Conservation (phyloP, 2,888 invertebrate genomes). For the Caenorhabditis doughertyi region DNA sequence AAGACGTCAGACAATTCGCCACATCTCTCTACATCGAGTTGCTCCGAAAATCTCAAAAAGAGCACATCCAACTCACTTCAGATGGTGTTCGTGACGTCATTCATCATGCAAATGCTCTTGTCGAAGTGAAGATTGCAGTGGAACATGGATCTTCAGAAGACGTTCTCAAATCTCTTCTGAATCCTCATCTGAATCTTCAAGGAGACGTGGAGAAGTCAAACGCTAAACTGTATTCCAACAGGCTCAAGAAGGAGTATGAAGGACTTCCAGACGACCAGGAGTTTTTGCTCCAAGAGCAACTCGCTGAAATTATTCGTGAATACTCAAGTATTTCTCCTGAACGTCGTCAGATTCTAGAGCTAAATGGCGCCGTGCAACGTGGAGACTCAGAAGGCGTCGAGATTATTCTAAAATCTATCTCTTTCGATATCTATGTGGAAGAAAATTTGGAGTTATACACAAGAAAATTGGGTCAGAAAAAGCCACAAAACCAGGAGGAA, state of each 20-base stretch:
- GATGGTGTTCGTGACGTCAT: slow-evolving; percentile 69
- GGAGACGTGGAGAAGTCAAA: slow-evolving; percentile 58
- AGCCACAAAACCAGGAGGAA: slow-evolving; percentile 35
- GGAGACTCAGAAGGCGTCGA: slow-evolving; percentile 57
- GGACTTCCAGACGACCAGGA: slow-evolving; percentile 32
- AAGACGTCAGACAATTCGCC: slow-evolving; percentile 66
- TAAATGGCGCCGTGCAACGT: slow-evolving; percentile 37
- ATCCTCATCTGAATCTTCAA: slow-evolving; percentile 66
- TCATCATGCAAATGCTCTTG: slow-evolving; percentile 68
- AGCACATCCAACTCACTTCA: slow-evolving; percentile 44
- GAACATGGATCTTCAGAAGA: slow-evolving; percentile 75
- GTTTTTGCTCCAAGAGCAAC: slow-evolving; percentile 64
- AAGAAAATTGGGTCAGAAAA: slow-evolving; percentile 13
- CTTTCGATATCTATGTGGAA: slow-evolving; percentile 45
- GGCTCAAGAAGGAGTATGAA: slow-evolving; percentile 68
- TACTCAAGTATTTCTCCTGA: slow-evolving; percentile 66
- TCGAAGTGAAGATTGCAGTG: slow-evolving; percentile 74
- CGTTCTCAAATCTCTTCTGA: slow-evolving; percentile 67
- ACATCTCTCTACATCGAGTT: slow-evolving; percentile 54
- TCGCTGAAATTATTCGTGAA: slow-evolving; percentile 62
- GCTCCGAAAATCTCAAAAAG: slow-evolving; percentile 37
- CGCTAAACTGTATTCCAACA: slow-evolving; percentile 70
- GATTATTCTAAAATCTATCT: slow-evolving; percentile 41
- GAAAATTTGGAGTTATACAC: slow-evolving; percentile 67
- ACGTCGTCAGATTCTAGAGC: slow-evolving; percentile 54